Percentiles rank a stretch among this genome's conserved stretches.
phyloP scores from a whole-genome alignment of 2,113 vertebrate species.

The Asarcornis scutulata region DNA sequence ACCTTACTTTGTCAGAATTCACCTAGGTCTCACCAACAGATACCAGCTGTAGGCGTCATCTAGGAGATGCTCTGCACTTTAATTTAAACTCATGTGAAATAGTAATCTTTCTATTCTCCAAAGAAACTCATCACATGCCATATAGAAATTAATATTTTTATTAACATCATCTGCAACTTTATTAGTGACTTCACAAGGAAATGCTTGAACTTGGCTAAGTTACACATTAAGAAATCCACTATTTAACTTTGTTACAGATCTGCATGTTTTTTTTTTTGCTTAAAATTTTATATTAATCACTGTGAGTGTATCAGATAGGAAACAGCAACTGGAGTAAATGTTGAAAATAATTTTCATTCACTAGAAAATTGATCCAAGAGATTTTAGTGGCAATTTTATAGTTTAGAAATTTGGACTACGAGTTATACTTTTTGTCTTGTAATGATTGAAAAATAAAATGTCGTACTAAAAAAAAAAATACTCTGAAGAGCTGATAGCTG shows the following conservation, averaged over 20 bases:
- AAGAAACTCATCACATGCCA: not conserved
- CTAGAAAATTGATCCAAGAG: not conserved
- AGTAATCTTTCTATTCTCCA: not conserved
- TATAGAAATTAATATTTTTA: not conserved
- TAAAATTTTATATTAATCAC: not conserved
- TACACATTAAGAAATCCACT: not conserved
- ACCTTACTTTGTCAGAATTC: not conserved
- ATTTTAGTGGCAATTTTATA: not conserved
- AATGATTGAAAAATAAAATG: not conserved
- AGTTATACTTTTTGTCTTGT: constrained; percentile 2
- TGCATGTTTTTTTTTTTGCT: not conserved
- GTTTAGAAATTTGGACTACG: not conserved
- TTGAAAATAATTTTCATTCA: not conserved
- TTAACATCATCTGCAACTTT: not conserved
- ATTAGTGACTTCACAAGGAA: not conserved
- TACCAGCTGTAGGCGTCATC: not conserved
- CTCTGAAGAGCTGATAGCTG: not conserved
- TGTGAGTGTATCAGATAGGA: not conserved
- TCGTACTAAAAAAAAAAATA: constrained; percentile 16
- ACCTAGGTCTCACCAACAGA: not conserved
- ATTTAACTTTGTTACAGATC: not conserved
- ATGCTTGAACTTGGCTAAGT: not conserved
- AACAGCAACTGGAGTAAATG: not conserved
- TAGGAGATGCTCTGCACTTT: not conserved
- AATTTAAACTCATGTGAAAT: no score